Percentiles rank a stretch among this genome's conserved stretches.
Evolutionary conservation across 1,140 invertebrate species (phyloP).

Genomic region (Drosophila aff.): DNA sequence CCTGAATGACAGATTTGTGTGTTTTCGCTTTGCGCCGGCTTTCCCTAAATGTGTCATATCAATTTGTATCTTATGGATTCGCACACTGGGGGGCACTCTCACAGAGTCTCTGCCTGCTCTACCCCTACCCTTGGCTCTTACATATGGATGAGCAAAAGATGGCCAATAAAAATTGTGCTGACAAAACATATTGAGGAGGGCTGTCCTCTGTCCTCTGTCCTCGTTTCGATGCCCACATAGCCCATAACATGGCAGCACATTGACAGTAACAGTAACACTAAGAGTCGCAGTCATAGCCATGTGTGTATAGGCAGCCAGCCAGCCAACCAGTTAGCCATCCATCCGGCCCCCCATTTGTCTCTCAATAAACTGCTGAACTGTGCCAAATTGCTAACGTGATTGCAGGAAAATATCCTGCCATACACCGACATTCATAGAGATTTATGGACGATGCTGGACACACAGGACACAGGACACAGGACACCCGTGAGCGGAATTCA

Average conservation of each 20-base stretch:
- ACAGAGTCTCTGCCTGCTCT: not conserved
- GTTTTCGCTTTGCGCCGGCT: constrained; percentile 36
- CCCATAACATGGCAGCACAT: constrained; percentile 2
- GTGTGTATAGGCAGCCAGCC: not conserved
- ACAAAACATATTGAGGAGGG: constrained; percentile 47
- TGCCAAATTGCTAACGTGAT: constrained; percentile 75
- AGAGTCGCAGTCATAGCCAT: constrained; percentile 3
- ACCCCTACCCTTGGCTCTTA: not conserved
- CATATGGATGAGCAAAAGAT: constrained; percentile 59
- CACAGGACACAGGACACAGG: not conserved
- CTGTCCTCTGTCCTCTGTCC: constrained; percentile 32
- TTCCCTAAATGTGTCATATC: constrained; percentile 72
- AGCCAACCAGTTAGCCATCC: not conserved
- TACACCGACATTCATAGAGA: constrained; percentile 51
- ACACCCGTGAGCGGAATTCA: constrained; percentile 35
- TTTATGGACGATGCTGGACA: constrained; percentile 47
- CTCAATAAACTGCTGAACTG: constrained; percentile 72
- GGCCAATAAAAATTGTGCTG: constrained; percentile 68
- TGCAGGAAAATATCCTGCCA: constrained; percentile 61
- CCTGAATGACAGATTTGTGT: constrained; percentile 67
- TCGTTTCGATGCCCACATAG: constrained; percentile 39
- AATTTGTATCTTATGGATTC: constrained; percentile 68
- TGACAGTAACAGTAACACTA: constrained; percentile 10
- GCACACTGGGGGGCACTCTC: constrained; percentile 8
- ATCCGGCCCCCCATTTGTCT: constrained; percentile 14